A percentile compares a stretch with the other conserved stretches of the same genome.
These are phyloP conservation scores for cat (Felis catus) DNA, from an alignment of 2,113 vertebrate species.

Conservation along the genomic window DNA sequence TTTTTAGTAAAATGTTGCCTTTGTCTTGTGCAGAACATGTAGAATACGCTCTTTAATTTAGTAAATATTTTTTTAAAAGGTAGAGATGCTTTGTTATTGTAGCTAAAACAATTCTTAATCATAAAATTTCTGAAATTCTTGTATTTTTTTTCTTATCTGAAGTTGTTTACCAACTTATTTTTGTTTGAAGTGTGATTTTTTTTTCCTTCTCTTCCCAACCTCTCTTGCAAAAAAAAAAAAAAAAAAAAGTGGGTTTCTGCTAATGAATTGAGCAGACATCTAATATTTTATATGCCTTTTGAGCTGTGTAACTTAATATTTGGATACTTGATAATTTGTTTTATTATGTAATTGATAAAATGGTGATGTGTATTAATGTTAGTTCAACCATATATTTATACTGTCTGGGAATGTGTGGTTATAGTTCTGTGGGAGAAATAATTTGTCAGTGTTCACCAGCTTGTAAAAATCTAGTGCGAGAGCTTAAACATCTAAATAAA, in stretches of 20 bases:
- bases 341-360: constrained; percentile 96
- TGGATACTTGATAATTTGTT: constrained; percentile 98
- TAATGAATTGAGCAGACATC: constrained; percentile 92
- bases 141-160: constrained; percentile 87
- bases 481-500: constrained; percentile 97
- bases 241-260: constrained; percentile 86
- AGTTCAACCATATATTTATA: constrained; percentile 99
- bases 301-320: constrained; percentile 98
- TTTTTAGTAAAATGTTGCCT: constrained; percentile 94
- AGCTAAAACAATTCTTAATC: constrained; percentile 88
- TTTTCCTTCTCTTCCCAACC: constrained; percentile 61
- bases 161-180: constrained; percentile 95
- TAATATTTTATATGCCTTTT: constrained; percentile 99
- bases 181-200: constrained; percentile 91
- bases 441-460: constrained; percentile 98
- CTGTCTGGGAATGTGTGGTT: constrained; percentile 97
- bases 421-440: constrained; percentile 97
- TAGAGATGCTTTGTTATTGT: constrained; percentile 90
- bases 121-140: constrained; percentile 89
- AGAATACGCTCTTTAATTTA: constrained; percentile 91
- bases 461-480: constrained; percentile 94
- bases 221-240: constrained; percentile 60
- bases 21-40: constrained; percentile 94
- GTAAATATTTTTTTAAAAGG: constrained; percentile 90
- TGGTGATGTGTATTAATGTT: constrained; percentile 96